Base-by-base conservation (phyloP, 2,113 vertebrate species). In the Syrrhaptes paradoxus region DNA sequence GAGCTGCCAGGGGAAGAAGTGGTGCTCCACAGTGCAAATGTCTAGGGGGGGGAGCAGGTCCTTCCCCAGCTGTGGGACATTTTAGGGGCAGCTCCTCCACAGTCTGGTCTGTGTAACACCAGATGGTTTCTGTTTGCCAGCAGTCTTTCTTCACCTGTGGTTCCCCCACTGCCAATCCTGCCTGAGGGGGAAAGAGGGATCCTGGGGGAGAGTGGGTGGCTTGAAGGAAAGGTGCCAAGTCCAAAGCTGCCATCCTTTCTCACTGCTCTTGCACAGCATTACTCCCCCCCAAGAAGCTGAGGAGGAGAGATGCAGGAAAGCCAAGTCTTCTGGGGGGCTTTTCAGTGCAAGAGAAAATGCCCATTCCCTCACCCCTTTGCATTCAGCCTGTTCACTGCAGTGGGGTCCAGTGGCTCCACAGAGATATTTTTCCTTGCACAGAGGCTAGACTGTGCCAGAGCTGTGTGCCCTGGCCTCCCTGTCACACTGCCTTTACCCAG, bases 381-480 rank as follows among this genome's bases (percentile, higher is more conserved):
- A 28, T 45, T 82, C 62, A 83, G 52, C 31, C 36, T 45, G 32
- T 20, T 58, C 9, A 13, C 45, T 28, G 51, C 20, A 58, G 38
- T 0, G 0, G 26, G n/a, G 46, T 26, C 15, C 11, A 2, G 58
- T 2, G 4, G n/a, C 32, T 78, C 36, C 45, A 31, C 52, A 15
- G 34, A 57, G 18, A 25, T 29, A 26, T 52, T 31, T 1, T 0
- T 29, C 49, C 32, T 54, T 52, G 54, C 29, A 22, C 41, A 48
- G 59, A 70, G 18, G 10, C 17, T 36, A 70, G 13, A 13, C 46
- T 28, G 29, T 6, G 1, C 29, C 4, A 2, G 13, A 52, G 34
- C 45, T 82, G 17, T 1, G 0, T 43, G 29, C 52, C 38, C 16
- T 24, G 36, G 13, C 43, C n/a, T 34, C 59, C 32, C 36, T 0